Conservation (phyloP, 1,140 invertebrate species). For the Triops cancriformis region DNA sequence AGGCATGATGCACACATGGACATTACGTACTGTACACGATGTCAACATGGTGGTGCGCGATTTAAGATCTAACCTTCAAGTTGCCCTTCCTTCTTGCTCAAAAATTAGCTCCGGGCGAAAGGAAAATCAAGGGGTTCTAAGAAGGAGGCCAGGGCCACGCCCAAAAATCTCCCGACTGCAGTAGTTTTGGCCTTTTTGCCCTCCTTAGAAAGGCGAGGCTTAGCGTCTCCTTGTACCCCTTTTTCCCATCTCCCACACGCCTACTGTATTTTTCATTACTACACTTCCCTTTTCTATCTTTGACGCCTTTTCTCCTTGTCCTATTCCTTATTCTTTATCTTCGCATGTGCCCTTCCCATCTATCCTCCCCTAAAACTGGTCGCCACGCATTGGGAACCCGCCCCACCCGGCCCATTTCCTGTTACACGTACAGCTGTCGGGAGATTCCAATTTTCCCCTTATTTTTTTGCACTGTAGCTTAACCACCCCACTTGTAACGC, state of each 20-base stretch:
- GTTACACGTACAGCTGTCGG: neutral
- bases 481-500: neutral
- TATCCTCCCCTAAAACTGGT: constrained; percentile 4
- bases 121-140: neutral
- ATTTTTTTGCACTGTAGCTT: neutral
- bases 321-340: neutral
- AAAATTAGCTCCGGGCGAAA: neutral
- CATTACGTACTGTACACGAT: neutral
- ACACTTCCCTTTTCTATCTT: neutral
- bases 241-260: neutral
- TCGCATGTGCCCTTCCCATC: neutral
- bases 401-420: constrained; percentile 3
- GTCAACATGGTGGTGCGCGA: neutral
- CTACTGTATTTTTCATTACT: neutral
- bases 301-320: neutral
- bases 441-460: neutral
- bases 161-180: neutral
- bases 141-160: constrained; percentile 7
- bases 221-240: neutral
- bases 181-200: neutral
- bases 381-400: neutral
- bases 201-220: constrained; percentile 4
- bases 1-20: neutral
- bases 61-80: neutral
- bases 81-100: neutral